phyloP scores from a whole-genome alignment of 1,140 invertebrate genomes.

The Matsumurasca onukii region DNA sequence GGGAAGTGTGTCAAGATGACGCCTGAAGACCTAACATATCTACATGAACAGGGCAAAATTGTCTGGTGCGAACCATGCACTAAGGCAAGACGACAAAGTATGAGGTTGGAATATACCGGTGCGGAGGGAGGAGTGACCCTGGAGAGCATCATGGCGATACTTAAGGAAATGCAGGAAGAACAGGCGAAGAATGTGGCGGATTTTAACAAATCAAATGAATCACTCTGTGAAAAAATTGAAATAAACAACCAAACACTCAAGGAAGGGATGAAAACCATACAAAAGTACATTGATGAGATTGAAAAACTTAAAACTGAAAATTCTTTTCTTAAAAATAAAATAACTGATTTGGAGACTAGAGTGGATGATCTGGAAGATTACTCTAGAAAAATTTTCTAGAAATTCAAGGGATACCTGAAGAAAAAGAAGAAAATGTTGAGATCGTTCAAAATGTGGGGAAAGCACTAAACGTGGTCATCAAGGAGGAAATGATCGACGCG shows the following conservation, averaged over 20 bases:
- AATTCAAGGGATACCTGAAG: conserved; percentile 2
- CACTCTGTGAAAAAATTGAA: neutral
- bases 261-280: neutral
- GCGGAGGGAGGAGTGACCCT: conserved; percentile 1
- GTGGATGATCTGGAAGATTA: neutral
- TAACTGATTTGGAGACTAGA: neutral
- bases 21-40: neutral
- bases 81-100: neutral
- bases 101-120: neutral
- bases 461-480: conserved; percentile 4
- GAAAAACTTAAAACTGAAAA: neutral
- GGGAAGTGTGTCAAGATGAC: neutral
- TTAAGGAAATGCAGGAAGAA: conserved; percentile 3
- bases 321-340: neutral
- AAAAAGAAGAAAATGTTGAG: neutral
- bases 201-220: neutral
- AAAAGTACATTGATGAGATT: neutral
- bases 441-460: conserved; percentile 8
- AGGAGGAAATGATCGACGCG: conserved; percentile 13
- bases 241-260: neutral
- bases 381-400: neutral
- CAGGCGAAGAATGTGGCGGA: neutral
- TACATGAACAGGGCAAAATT: neutral
- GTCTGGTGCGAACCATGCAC: neutral
- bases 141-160: neutral